phyloP scores from a whole-genome alignment of 2,113 vertebrate genomes.

The Orycteropus afer region DNA sequence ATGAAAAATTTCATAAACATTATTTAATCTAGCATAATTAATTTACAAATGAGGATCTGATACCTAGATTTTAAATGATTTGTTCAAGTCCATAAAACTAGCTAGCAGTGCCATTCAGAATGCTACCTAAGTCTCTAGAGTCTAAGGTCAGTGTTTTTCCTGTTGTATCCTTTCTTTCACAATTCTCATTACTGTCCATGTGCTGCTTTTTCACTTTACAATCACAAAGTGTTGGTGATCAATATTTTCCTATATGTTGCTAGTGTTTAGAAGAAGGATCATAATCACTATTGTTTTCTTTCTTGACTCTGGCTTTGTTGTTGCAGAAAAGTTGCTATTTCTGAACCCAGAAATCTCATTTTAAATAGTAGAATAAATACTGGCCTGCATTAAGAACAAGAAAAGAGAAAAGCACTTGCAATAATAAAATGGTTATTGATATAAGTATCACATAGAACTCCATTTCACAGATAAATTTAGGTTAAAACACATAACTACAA shows the following conservation, averaged over 20 bases:
- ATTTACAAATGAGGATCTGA: neutral
- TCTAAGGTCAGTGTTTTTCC: neutral
- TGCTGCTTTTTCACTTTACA: neutral
- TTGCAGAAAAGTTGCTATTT: neutral
- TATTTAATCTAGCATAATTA: neutral
- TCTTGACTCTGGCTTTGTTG: neutral
- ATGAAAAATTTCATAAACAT: neutral
- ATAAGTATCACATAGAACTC: neutral
- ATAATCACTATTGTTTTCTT: neutral
- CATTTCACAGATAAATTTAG: neutral
- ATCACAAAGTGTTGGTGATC: neutral
- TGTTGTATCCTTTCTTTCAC: fast-evolving
- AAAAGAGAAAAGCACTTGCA: neutral
- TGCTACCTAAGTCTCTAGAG: fast-evolving
- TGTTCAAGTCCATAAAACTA: neutral
- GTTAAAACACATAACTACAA: neutral
- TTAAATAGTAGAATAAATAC: conserved; percentile 36
- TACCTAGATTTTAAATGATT: neutral
- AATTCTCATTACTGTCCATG: fast-evolving
- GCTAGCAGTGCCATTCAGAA: neutral
- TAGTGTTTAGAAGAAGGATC: neutral
- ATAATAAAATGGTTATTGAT: neutral
- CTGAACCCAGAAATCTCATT: neutral
- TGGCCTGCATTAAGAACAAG: neutral
- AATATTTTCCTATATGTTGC: neutral